A percentile compares a stretch with the other conserved stretches of the same genome.
Evolutionary conservation across 2,888 invertebrate species (phyloP).

Genomic region (Venusia cambrica): DNA sequence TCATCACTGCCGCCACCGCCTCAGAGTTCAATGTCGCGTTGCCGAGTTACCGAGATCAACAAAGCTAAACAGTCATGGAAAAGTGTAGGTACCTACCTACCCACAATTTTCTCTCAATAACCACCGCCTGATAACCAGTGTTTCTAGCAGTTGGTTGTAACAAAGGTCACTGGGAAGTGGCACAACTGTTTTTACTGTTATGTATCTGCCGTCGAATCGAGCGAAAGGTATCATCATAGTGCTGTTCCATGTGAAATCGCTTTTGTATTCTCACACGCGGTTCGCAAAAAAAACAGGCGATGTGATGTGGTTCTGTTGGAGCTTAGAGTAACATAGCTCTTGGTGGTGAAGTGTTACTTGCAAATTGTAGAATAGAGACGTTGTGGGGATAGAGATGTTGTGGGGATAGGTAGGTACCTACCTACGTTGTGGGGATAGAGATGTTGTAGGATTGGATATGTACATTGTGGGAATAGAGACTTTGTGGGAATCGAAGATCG

Average conservation of each 20-base stretch:
- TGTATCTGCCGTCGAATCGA: slow-evolving; percentile 66
- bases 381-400: no score
- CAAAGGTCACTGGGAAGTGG: slow-evolving; percentile 76
- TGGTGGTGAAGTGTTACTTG: no score
- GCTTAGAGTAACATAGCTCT: no score
- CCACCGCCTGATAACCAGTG: slow-evolving; percentile 31
- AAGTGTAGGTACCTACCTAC: no score
- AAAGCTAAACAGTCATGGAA: slow-evolving; percentile 21
- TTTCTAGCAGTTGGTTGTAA: slow-evolving; percentile 51
- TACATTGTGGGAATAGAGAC: no score
- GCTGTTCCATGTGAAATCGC: slow-evolving; percentile 71
- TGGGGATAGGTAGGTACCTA: no score
- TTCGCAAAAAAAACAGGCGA: slow-evolving; percentile 58
- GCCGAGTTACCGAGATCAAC: slow-evolving; percentile 8
- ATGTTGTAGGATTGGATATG: no score
- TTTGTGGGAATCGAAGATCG: slow-evolving; percentile 45
- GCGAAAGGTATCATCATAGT: slow-evolving; percentile 72
- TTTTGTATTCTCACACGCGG: slow-evolving; percentile 65
- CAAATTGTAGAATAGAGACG: no score
- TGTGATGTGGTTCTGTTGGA: no score
- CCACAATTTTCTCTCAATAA: slow-evolving; percentile 27
- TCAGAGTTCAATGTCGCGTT: slow-evolving; percentile 65
- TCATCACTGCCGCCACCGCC: no score
- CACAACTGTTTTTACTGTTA: slow-evolving; percentile 66
- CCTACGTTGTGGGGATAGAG: no score